Base-by-base conservation (phyloP, 1,140 invertebrate genomes). In the Chelonus insularis region DNA sequence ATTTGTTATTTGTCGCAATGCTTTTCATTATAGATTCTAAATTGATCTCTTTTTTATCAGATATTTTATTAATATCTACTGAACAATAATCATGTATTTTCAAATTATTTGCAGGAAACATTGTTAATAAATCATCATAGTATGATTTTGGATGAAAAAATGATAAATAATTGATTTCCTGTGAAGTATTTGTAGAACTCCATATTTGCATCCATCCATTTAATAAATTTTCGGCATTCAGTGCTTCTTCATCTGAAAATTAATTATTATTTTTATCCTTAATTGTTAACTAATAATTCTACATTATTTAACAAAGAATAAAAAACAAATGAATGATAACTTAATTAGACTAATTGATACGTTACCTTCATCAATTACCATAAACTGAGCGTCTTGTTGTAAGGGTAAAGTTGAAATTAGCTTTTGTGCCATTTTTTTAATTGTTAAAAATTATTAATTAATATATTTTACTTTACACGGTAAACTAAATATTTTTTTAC, bases 71-170 rank as follows among this genome's bases (percentile, higher is more conserved):
- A 12, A 69, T 14, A 41, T 68, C 39, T 48, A 72, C 29, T 2
- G 67, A 71, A 60, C 70, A 81, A 65, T 71, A 79, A 72, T 82
- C 78, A 20, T 66, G 48, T 18, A 81, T 68, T 16, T 68, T 52
- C 2, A 76, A n/a, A 36, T 75, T 72, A 6, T 41, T 48, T 1
- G 69, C 61, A 23, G 43, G n/a, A 21, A 74, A 64, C 1, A 52
- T 36, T 21, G 68, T 23, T 1, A 72, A 52, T 48, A 58, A 58
- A 6, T 66, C 63, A 54, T 67, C 16, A 11, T 74, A 72, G 11
- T 21, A 36, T 20, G 34, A 55, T 21, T 70, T 72, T 56, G 76
- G 63, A 45, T 63, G 63, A 0, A 72, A 75, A 60, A 79, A 81
- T 23, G 73, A 62, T 32, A 82, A 39, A 7, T 78, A 48, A 37